Evolutionary conservation across 1,140 invertebrate species (phyloP).

Genomic region (Drosophila willistoni): DNA sequence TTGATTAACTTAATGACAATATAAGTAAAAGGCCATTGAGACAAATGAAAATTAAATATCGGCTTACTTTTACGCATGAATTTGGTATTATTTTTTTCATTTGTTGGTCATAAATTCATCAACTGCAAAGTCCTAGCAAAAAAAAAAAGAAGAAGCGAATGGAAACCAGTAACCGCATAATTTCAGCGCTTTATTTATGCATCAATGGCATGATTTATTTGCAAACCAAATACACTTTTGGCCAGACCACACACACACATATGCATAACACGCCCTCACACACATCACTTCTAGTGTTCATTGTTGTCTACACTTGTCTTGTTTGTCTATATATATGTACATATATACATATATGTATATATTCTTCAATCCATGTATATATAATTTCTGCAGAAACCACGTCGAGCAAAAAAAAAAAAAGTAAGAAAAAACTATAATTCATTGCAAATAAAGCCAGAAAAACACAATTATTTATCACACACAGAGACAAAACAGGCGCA

Average conservation of each 20-base stretch:
- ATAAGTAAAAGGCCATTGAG: no score
- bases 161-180: slow-evolving; percentile 55
- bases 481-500: slow-evolving; percentile 46
- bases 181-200: slow-evolving; percentile 75
- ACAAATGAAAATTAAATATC: no score
- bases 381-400: slow-evolving; percentile 31
- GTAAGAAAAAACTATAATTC: slow-evolving; percentile 73
- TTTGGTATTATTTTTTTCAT: not conserved
- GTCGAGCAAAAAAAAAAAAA: not conserved
- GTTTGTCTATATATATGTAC: slow-evolving; percentile 22
- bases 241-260: slow-evolving; percentile 51
- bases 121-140: slow-evolving; percentile 18
- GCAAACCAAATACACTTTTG: slow-evolving; percentile 42
- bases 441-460: slow-evolving; percentile 75
- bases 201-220: slow-evolving; percentile 72
- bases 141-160: not conserved
- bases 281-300: slow-evolving; percentile 72
- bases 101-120: slow-evolving; percentile 59
- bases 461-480: slow-evolving; percentile 77
- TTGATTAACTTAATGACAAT: no score
- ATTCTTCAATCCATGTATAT: slow-evolving; percentile 15
- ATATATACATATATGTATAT: slow-evolving; percentile 3
- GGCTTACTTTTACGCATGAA: not conserved
- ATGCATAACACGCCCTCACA: not conserved
- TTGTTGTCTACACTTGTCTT: slow-evolving; percentile 71